Evolutionary conservation across 2,113 vertebrate genomes (phyloP), one percentile per base, ranked within the genome.

Genomic region (Sapajus apella): DNA sequence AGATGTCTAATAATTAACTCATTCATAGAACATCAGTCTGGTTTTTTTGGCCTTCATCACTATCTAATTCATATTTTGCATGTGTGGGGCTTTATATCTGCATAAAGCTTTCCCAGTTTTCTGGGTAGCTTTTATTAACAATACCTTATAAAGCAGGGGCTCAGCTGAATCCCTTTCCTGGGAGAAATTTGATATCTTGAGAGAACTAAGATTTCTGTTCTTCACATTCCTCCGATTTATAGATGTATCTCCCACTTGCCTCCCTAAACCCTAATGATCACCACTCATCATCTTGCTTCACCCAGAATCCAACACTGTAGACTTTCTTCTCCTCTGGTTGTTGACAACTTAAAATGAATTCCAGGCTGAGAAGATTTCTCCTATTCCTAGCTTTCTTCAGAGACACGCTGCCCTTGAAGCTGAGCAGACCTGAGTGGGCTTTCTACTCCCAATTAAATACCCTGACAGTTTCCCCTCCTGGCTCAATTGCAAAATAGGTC

Each of bases 1-100:
- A 85, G 88, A 40, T 95, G 79, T 87, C 84, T 98, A 96, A 92
- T 98, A 97, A 96, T 95, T 97, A 98, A 95, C 0, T 9, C 83
- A 79, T 95, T 97, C 45, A 55, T 61, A 91, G 83, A 98, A 94
- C 64, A 92, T 97, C 93, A 96, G 94, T 20, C 85, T 79, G 43
- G 1, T 90, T 94, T 97, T 70, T 50, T 95, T 68, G 35, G 11
- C 91, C 72, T 97, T 98, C 27, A 82, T 96, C 93, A 94, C 55
- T 45, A 9, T 98, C 82, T 97, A 66, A 95, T 96, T 98, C 83
- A 87, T 98, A 91, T 56, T 97, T 35, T 97, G 87, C 79, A 23
- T 75, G 0, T 50, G 43, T 50, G 43, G 11, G 84, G 75, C 47
- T 90, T 89, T 82, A 6, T 79, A 30, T 58, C 77, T 91, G 10